phyloP scores from a whole-genome alignment of 2,113 vertebrate genomes.

The Pipa parva region DNA sequence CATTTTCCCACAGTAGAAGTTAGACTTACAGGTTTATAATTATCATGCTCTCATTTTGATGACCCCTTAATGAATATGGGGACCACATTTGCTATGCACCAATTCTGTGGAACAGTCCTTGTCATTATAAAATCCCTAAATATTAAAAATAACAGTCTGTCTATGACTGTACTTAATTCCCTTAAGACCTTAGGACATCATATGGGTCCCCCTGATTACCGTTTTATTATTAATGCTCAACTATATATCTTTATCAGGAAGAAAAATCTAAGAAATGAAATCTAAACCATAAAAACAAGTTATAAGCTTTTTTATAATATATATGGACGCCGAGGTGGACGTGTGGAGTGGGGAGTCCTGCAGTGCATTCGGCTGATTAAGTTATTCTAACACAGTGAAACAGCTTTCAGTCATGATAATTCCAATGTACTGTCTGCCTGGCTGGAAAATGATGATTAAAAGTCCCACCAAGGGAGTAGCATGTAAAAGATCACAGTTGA shows the following conservation, averaged over 20 bases:
- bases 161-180: too few species aligned
- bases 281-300: conserved; percentile 8
- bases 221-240: not conserved
- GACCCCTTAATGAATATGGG: too few species aligned
- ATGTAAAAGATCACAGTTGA: conserved; percentile 22
- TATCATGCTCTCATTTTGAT: too few species aligned
- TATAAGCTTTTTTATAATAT: conserved; percentile 13
- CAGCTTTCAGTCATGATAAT: conserved; percentile 39
- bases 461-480: conserved; percentile 26
- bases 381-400: conserved; percentile 38
- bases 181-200: too few species aligned
- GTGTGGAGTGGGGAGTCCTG: conserved; percentile 23
- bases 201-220: not conserved
- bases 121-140: too few species aligned
- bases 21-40: too few species aligned
- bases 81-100: too few species aligned
- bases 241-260: conserved; percentile 7
- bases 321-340: conserved; percentile 25
- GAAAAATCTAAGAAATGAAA: conserved; percentile 20
- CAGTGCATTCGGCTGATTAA: conserved; percentile 38
- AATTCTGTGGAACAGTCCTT: too few species aligned
- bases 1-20: too few species aligned
- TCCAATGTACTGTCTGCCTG: conserved; percentile 22
- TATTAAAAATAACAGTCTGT: too few species aligned
- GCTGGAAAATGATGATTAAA: conserved; percentile 39